phyloP scores from a whole-genome alignment of 2,888 invertebrate genomes.

The Diogma glabrata region DNA sequence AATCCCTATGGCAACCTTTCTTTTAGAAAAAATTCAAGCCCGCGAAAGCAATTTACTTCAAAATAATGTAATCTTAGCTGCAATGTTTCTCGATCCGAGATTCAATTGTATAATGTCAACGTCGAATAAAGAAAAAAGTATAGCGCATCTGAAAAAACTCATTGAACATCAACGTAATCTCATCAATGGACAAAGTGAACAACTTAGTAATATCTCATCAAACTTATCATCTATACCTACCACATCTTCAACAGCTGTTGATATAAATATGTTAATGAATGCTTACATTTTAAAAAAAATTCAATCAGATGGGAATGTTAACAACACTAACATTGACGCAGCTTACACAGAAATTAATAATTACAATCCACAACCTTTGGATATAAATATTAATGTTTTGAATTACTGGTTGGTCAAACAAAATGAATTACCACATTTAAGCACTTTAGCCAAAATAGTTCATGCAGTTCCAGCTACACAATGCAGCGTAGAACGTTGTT shows the following conservation, averaged over 20 bases:
- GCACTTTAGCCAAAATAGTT: background rate
- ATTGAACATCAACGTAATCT: background rate
- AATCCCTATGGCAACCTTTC: background rate
- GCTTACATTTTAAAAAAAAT: no score
- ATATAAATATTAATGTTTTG: background rate
- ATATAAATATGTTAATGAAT: background rate
- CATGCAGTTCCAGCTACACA: background rate
- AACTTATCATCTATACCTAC: background rate
- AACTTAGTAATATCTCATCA: background rate
- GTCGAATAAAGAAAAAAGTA: background rate
- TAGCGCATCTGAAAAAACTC: background rate
- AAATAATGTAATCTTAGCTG: background rate
- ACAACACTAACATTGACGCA: background rate
- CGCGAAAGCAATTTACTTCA: background rate
- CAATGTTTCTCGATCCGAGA: background rate
- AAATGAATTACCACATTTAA: background rate
- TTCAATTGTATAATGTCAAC: background rate
- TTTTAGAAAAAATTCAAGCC: background rate
- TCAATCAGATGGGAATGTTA: background rate
- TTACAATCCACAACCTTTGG: background rate
- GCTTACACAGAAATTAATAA: background rate
- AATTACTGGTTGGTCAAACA: constrained; percentile 3
- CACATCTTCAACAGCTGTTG: background rate
- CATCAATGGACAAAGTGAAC: background rate
- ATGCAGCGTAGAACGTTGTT: background rate